A percentile compares a stretch with the other conserved stretches of the same genome.
phyloP scores from a whole-genome alignment of 2,888 invertebrate genomes.

The Drosophila rellima region DNA sequence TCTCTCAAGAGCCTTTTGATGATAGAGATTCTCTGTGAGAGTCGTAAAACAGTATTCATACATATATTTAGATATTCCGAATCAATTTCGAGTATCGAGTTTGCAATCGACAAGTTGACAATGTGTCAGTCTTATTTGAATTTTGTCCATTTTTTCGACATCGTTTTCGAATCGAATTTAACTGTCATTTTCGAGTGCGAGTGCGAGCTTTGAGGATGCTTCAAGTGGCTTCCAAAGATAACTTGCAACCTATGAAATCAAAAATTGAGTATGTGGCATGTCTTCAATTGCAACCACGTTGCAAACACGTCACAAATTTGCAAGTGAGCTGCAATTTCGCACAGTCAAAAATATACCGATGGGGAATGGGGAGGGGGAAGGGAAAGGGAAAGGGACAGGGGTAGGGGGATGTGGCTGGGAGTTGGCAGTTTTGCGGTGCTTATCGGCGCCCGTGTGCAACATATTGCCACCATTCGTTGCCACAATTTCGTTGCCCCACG shows the following conservation, averaged over 20 bases:
- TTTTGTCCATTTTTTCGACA: not conserved
- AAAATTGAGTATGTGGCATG: not conserved
- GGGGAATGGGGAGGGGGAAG: not conserved
- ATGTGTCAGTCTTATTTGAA: conserved; percentile 7
- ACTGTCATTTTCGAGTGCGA: not conserved
- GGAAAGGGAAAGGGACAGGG: not conserved
- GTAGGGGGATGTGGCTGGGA: not conserved
- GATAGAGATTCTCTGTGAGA: too few species aligned
- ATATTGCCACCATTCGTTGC: conserved; percentile 72
- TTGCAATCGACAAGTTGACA: conserved; percentile 6
- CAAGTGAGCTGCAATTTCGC: conserved; percentile 9
- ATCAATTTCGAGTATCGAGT: not conserved
- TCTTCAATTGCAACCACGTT: conserved; percentile 11
- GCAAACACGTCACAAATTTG: conserved; percentile 31
- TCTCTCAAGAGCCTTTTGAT: too few species aligned
- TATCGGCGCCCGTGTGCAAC: conserved; percentile 76
- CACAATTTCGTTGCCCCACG: conserved; percentile 31
- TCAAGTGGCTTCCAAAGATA: conserved; percentile 23
- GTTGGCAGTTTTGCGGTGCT: conserved; percentile 27
- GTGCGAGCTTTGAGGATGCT: conserved; percentile 1
- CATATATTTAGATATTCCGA: not conserved
- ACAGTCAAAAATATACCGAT: conserved; percentile 3
- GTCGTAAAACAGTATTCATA: not conserved
- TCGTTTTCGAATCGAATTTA: not conserved
- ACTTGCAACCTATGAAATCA: conserved; percentile 4